Percentiles rank a stretch among this genome's conserved stretches.
Evolutionary conservation across 2,113 vertebrate species (phyloP).

Genomic region (Siniperca chuatsi): DNA sequence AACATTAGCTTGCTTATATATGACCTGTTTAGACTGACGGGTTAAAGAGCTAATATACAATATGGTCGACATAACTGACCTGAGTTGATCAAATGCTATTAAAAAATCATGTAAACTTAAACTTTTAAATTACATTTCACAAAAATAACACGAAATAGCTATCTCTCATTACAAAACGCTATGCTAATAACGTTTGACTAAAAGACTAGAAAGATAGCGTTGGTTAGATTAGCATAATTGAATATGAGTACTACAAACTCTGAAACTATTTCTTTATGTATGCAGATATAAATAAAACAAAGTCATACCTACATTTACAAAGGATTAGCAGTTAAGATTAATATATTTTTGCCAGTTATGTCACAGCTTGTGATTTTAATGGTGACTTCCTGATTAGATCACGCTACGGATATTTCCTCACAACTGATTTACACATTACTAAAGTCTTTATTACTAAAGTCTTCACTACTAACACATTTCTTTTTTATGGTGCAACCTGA

Average conservation of each 20-base stretch:
- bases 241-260: background rate
- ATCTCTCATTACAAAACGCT: background rate
- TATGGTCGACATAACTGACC: background rate
- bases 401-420: background rate
- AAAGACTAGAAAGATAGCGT: background rate
- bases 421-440: background rate
- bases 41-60: background rate
- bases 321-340: background rate
- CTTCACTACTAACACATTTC: background rate
- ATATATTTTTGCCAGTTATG: background rate
- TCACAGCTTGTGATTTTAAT: constrained; percentile 1
- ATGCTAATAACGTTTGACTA: background rate
- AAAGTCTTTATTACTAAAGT: too few relatives aligned
- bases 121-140: background rate
- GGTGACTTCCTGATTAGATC: background rate
- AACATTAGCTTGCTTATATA: background rate
- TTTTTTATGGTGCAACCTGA: background rate
- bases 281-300: background rate
- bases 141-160: background rate
- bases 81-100: background rate
- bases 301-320: background rate
- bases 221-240: background rate
- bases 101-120: background rate
- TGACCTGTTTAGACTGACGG: background rate
- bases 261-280: background rate